phyloP scores from a whole-genome alignment of 2,113 vertebrate species.

The Blennius ocellaris region DNA sequence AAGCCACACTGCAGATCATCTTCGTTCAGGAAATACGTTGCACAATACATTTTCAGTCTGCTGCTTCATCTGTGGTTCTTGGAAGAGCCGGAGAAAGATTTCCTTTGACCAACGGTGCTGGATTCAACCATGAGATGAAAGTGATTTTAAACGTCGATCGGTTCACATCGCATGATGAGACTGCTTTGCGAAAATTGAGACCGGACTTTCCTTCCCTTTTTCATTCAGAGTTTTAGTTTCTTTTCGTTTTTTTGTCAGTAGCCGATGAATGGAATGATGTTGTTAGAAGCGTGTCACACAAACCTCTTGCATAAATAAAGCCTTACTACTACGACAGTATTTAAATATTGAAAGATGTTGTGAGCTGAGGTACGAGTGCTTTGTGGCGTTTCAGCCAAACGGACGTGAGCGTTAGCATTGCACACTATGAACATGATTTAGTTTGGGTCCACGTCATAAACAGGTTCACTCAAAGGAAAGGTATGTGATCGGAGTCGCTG shows the following conservation, averaged over 20 bases:
- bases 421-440: background rate
- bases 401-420: background rate
- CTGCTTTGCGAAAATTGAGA: background rate
- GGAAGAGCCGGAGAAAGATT: conserved; percentile 6
- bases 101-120: background rate
- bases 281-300: background rate
- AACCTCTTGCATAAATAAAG: background rate
- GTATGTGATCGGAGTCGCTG: background rate
- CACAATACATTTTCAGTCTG: background rate
- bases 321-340: background rate
- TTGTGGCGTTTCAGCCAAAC: background rate
- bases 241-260: background rate
- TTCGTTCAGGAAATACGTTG: conserved; percentile 8
- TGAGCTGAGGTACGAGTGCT: background rate
- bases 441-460: too few relatives aligned
- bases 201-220: too few relatives aligned
- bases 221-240: too few relatives aligned
- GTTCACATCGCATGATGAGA: background rate
- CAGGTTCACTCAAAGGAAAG: background rate
- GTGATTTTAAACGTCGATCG: conserved; percentile 2
- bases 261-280: background rate
- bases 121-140: background rate
- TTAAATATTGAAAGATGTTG: background rate
- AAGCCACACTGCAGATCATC: conserved; percentile 19
- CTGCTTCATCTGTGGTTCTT: background rate